These are phyloP conservation scores for Rhorus exstirpatorius DNA, from an alignment of 2,888 invertebrate genomes.

Conservation along the genomic window DNA sequence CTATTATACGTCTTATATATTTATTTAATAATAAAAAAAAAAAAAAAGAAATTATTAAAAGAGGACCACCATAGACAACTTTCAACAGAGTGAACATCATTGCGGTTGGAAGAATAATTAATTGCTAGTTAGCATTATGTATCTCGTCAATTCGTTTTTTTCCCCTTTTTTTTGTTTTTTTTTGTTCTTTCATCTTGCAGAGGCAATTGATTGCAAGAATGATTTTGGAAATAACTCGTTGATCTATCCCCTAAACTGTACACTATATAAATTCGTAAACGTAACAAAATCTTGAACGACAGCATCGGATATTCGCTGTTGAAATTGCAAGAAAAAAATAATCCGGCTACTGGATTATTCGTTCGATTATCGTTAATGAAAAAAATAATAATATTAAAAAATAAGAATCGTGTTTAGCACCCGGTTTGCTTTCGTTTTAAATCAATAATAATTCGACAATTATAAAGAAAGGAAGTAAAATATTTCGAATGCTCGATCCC, in stretches of 20 bases:
- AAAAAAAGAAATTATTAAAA: not conserved
- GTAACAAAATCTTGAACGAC: conserved; percentile 52
- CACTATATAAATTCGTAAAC: conserved; percentile 63
- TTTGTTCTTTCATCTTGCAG: conserved; percentile 5
- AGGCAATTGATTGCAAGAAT: not conserved
- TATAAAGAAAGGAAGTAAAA: conserved; percentile 46
- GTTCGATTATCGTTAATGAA: conserved; percentile 31
- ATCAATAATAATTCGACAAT: conserved; percentile 46
- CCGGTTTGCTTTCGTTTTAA: conserved; percentile 39
- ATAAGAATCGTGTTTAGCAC: conserved; percentile 56
- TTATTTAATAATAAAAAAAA: conserved; percentile 35
- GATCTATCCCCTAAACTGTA: conserved; percentile 60
- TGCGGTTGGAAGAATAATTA: conserved; percentile 46
- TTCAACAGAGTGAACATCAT: conserved; percentile 50
- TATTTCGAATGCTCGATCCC: conserved; percentile 49
- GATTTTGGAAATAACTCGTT: conserved; percentile 36
- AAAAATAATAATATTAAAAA: conserved; percentile 28
- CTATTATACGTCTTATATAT: conserved; percentile 50
- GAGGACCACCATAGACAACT: conserved; percentile 29
- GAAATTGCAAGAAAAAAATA: conserved; percentile 46
- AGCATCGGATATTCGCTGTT: conserved; percentile 31
- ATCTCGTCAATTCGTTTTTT: not conserved
- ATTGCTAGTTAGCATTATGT: conserved; percentile 13
- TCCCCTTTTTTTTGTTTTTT: conserved; percentile 3
- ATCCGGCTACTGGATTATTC: conserved; percentile 11